A percentile compares a stretch with the other conserved stretches of the same genome.
phyloP scores from a whole-genome alignment of 2,888 invertebrate genomes.

The Rutpela maculata region DNA sequence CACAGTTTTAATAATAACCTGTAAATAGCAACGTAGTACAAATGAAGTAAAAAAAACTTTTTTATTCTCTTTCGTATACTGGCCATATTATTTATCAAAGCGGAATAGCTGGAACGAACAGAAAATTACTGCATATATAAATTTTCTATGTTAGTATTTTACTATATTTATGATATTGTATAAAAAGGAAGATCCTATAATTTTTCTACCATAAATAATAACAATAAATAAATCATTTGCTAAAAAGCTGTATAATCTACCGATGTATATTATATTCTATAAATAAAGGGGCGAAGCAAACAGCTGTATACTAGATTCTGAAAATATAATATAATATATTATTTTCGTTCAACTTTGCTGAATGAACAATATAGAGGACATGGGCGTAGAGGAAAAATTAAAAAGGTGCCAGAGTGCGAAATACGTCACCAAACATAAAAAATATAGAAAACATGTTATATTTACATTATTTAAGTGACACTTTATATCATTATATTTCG shows the following conservation, averaged over 20 bases:
- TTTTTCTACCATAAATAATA: not conserved
- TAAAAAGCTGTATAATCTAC: not conserved
- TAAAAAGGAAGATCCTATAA: not conserved
- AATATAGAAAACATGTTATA: constrained; percentile 17
- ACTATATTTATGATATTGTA: not conserved
- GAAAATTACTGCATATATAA: not conserved
- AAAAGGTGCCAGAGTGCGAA: constrained; percentile 18
- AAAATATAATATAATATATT: constrained; percentile 29
- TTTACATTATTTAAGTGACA: constrained; percentile 16
- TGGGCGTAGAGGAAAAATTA: constrained; percentile 22
- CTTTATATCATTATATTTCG: not conserved
- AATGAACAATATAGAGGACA: constrained; percentile 30
- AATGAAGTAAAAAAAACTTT: not conserved
- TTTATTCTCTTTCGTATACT: not conserved
- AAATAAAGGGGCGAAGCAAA: constrained; percentile 25
- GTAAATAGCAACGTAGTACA: not conserved
- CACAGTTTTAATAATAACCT: not conserved
- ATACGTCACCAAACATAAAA: constrained; percentile 25
- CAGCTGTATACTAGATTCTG: constrained; percentile 31
- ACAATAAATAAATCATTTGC: not conserved
- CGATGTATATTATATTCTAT: constrained; percentile 21
- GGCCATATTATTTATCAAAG: not conserved
- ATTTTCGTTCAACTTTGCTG: constrained; percentile 31
- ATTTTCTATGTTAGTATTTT: not conserved
- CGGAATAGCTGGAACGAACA: not conserved